Evolutionary conservation across 2,797 vertebrate genomes (phyloP).

Genomic region (Taenioides sp.): DNA sequence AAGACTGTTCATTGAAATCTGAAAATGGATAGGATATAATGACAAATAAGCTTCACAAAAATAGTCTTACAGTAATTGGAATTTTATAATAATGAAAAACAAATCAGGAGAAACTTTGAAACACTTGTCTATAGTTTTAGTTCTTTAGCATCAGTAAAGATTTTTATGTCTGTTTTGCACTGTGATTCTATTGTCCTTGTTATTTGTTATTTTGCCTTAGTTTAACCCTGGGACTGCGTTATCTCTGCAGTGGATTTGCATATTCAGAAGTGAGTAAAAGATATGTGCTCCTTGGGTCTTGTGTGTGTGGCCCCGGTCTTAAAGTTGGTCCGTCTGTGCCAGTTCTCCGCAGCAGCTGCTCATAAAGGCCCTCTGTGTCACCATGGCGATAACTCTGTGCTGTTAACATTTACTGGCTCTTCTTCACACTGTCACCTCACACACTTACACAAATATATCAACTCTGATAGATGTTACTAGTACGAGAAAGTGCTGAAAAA

Average conservation of each 20-base stretch:
- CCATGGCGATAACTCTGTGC: constrained; percentile 66
- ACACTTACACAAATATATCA: constrained; percentile 71
- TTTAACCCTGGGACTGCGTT: background rate
- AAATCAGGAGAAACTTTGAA: background rate
- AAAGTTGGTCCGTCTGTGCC: constrained; percentile 57
- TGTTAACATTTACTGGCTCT: constrained; percentile 71
- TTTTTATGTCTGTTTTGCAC: background rate
- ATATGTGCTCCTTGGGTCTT: constrained; percentile 21
- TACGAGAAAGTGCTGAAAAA: background rate
- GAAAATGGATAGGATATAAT: background rate
- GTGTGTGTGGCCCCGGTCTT: constrained; percentile 40
- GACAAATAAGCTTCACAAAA: too few species aligned
- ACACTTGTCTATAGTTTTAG: background rate
- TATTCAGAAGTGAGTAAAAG: constrained; percentile 19
- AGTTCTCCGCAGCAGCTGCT: constrained; percentile 62
- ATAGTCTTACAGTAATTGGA: too few species aligned
- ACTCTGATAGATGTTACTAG: constrained; percentile 35
- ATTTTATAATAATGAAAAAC: too few species aligned
- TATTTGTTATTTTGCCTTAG: background rate
- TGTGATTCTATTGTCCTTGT: background rate
- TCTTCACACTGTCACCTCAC: constrained; percentile 54
- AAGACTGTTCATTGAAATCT: background rate
- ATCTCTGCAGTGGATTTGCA: background rate
- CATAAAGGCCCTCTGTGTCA: constrained; percentile 67
- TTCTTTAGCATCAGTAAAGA: background rate